Base-by-base conservation (phyloP, 2,113 vertebrate species). In the Stictonetta naevosa region DNA sequence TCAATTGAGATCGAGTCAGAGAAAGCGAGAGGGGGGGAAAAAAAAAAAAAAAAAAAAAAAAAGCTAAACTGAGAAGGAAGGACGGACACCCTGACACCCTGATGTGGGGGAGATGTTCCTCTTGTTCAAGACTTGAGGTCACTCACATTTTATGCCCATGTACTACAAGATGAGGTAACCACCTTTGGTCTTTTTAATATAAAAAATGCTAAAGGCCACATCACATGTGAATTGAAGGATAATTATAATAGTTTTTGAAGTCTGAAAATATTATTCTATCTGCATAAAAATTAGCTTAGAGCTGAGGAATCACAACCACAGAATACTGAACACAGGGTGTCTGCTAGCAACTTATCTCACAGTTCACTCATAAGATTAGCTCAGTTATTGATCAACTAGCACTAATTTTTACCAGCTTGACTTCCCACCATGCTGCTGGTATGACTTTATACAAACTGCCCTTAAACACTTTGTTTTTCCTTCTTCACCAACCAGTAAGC, bases 121-220 rank as follows among this genome's bases (percentile, higher is more conserved):
- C 15, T 33, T 40, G 17, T 33, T 40, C 22, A 76, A 52, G 85
- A 84, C 48, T 8, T 62, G 13, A 67, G 11, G 26, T 46, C 2
- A 63, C 40, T 69, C 38, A 62, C 8, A 8, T 83, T 86, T 80
- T 48, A 56, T 11, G 7, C 26, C 31, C 22, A 14, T 7, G 29
- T 50, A 69, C 36, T 31, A 60, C 5, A 46, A 88, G 3, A 36
- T 2, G 1, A 81, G 23, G 7, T 5, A 89, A 8, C 14, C 40
- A 36, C 64, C 5, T 31, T 33, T 23, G 6, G 16, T 48, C 6
- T 29, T 59, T 25, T 74, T 58, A 42, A 59, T 2, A 8, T 3
- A 18, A 38, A 83, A n/a, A 8, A 20, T 13, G 4, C 46, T 55
- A 36, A 83, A 71, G 42, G 48, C 4, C 8, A 48, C 0, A 0